These are phyloP conservation scores for Harlomillsia oculata DNA, from an alignment of 1,140 invertebrate genomes.

Conservation along the genomic window DNA sequence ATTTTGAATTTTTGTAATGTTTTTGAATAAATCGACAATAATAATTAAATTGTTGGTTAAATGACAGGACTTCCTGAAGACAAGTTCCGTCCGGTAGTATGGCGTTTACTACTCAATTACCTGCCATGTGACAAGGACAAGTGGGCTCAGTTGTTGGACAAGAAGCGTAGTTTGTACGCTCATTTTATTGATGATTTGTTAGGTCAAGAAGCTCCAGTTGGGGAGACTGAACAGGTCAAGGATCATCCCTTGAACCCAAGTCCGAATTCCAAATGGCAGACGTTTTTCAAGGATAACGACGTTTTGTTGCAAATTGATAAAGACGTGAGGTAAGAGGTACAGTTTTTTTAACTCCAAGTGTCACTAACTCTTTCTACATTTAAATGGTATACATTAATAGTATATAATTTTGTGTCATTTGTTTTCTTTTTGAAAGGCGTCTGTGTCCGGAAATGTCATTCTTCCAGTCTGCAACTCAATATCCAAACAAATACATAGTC, in stretches of 20 bases:
- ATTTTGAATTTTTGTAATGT: slow-evolving; percentile 7
- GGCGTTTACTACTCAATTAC: slow-evolving; percentile 75
- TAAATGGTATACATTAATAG: background rate
- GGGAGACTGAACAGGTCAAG: slow-evolving; percentile 40
- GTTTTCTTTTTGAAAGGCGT: slow-evolving; percentile 48
- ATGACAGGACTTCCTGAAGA: slow-evolving; percentile 19
- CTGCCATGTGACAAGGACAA: slow-evolving; percentile 53
- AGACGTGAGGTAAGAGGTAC: slow-evolving; percentile 64
- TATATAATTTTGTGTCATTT: background rate
- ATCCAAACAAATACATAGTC: slow-evolving; percentile 42
- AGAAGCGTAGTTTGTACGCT: slow-evolving; percentile 65
- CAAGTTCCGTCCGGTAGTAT: slow-evolving; percentile 46
- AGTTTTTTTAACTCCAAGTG: too few relatives aligned
- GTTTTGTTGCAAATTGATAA: slow-evolving; percentile 93
- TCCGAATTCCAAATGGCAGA: slow-evolving; percentile 86
- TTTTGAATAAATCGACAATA: background rate
- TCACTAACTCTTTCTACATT: background rate
- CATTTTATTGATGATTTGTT: slow-evolving; percentile 60
- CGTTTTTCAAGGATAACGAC: slow-evolving; percentile 93
- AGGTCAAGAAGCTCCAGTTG: slow-evolving; percentile 22
- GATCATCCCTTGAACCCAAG: slow-evolving; percentile 90
- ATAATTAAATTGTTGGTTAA: slow-evolving; percentile 6
- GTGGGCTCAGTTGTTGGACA: slow-evolving; percentile 55
- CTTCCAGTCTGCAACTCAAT: slow-evolving; percentile 20
- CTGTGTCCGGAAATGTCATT: slow-evolving; percentile 79